Evolutionary conservation across 2,797 vertebrate genomes (phyloP), one percentile per base, ranked within the genome.

Genomic region (Sciaenops ocellatus): DNA sequence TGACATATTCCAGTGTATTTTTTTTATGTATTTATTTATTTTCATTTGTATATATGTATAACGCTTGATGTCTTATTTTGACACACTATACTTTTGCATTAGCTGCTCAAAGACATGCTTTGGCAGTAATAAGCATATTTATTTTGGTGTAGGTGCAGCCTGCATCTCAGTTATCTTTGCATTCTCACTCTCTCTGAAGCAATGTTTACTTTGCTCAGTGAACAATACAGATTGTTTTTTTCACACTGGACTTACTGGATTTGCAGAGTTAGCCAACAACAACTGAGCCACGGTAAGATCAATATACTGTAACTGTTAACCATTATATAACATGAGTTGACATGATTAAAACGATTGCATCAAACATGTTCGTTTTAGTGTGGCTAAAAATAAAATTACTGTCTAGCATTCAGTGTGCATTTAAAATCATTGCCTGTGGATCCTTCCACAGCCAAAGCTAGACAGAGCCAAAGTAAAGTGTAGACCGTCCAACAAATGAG

Each of bases 61-160:
- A 80, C 1, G 5, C 47, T 74, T 54, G 54, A 62, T 64, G 59
- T 86, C 22, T 87, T 82, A 70, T 85, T 87, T 64, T 75, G 74
- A 61, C 52, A 84, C 44, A 17, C 47, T 78, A 52, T 81, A 6
- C 66, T 69, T 57, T 74, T 61, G 60, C 74, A 34, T 68, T 74
- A 68, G 73, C 71, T 72, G 30, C 73, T 82, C 54, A 74, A 85
- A 87, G 24, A 70, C 55, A 64, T 60, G 44, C 81, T 83, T 86
- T 84, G 82, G 86, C 82, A 79, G 72, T 46, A 68, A 81, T 89
- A 75, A 24, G 76, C 73, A 80, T 73, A 66, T 78, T 80, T 86
- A 66, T 80, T 78, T 87, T 79, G 62, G 50, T 71, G 52, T 54
- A 55, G 68, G 69, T 74, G 65, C 66, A 80, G 77, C 69, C 78